Evolutionary conservation across 2,797 vertebrate species (phyloP).

Genomic region (Lates japonicus): DNA sequence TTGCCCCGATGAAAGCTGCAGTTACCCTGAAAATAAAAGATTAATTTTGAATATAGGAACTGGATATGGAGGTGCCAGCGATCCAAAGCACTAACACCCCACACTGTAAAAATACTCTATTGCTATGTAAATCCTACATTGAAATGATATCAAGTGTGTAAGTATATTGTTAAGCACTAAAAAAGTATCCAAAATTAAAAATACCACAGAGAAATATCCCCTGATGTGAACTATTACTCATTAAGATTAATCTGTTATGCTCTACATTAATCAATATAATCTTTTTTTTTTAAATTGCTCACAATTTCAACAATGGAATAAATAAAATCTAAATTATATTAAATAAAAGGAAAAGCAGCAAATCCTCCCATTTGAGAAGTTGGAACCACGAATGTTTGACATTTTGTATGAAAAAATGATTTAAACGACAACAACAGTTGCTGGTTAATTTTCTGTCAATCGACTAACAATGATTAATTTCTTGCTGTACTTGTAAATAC

Average conservation of each 20-base stretch:
- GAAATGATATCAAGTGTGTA: neutral
- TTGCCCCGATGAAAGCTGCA: neutral
- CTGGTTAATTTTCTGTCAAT: too few relatives aligned
- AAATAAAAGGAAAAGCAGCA: too few relatives aligned
- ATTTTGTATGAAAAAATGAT: too few relatives aligned
- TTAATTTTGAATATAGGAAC: neutral
- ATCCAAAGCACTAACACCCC: neutral
- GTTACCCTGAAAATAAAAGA: neutral
- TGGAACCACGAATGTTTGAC: too few relatives aligned
- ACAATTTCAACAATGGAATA: neutral
- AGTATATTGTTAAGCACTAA: neutral
- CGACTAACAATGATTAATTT: neutral
- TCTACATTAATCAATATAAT: neutral
- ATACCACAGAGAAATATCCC: neutral
- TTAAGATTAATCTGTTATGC: neutral
- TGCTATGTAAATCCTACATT: neutral
- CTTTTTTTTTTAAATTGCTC: too few relatives aligned
- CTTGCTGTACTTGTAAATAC: neutral
- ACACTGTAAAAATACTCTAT: neutral
- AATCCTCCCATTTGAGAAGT: too few relatives aligned
- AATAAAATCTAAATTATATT: neutral
- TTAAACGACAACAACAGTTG: too few relatives aligned
- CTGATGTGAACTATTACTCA: neutral
- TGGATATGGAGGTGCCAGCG: neutral
- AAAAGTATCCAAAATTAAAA: neutral